A percentile compares a stretch with the other conserved stretches of the same genome.
phyloP scores from a whole-genome alignment of 2,888 invertebrate genomes.

The Miltochrista miniata region DNA sequence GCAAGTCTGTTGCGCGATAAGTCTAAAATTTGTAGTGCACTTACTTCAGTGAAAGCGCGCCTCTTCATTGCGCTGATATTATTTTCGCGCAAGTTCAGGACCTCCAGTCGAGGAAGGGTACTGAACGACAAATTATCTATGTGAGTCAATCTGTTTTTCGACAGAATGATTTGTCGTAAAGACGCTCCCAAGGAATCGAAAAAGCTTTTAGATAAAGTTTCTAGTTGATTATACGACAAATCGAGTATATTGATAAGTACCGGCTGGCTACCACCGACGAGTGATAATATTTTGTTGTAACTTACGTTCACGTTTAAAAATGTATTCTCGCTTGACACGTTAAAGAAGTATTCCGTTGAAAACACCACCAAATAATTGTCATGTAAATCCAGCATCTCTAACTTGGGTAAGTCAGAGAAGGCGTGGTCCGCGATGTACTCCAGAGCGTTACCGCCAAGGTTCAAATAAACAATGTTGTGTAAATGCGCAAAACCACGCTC shows the following conservation, averaged over 20 bases:
- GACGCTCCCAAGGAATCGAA: conserved; percentile 69
- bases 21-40: conserved; percentile 54
- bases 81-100: conserved; percentile 86
- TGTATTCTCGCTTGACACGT: conserved; percentile 83
- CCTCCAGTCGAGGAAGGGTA: conserved; percentile 44
- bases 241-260: conserved; percentile 85
- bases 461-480: conserved; percentile 88
- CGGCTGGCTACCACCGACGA: conserved; percentile 51
- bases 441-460: conserved; percentile 90
- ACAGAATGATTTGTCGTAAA: conserved; percentile 69
- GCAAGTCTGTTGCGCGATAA: conserved; percentile 51
- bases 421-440: conserved; percentile 86
- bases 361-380: conserved; percentile 87
- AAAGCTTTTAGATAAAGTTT: conserved; percentile 81
- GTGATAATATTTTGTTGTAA: conserved; percentile 81
- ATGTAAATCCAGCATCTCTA: conserved; percentile 89
- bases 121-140: conserved; percentile 71
- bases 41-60: conserved; percentile 85
- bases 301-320: conserved; percentile 89
- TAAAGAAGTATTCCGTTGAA: conserved; percentile 85
- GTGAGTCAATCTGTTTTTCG: conserved; percentile 80
- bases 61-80: conserved; percentile 86
- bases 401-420: conserved; percentile 86
- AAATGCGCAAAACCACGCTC: conserved; percentile 87
- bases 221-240: conserved; percentile 85